Evolutionary conservation across 2,797 vertebrate genomes (phyloP).

Genomic region (Spinus olivaceus): DNA sequence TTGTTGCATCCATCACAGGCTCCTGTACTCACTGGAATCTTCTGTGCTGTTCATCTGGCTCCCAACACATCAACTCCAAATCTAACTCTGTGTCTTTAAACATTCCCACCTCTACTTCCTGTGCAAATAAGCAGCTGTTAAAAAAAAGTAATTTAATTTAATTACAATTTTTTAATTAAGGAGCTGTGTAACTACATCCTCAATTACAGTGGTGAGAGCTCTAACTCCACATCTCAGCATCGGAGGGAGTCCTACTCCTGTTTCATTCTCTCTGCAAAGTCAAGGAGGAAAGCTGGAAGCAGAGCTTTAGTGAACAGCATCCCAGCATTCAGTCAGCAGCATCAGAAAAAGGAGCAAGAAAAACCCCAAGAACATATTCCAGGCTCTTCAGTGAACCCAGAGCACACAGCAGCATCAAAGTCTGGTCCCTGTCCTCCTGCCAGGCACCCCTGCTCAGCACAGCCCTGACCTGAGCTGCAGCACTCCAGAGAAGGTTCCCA

Average conservation of each 20-base stretch:
- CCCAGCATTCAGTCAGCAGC: not conserved
- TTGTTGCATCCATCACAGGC: not conserved
- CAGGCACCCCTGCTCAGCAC: not conserved
- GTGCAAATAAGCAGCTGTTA: not conserved
- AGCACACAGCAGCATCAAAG: not conserved
- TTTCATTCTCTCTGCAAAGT: not conserved
- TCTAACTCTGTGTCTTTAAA: not conserved
- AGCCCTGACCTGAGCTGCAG: not conserved
- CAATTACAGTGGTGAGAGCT: not conserved
- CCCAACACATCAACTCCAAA: not conserved
- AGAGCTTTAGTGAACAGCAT: not conserved
- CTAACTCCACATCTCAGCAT: not conserved
- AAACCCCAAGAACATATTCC: not conserved
- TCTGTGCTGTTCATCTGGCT: not conserved
- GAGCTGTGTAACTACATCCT: not conserved
- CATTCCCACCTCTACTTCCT: not conserved
- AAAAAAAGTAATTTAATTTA: not conserved
- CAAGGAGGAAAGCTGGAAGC: not conserved
- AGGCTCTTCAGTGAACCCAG: not conserved
- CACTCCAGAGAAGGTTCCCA: not conserved
- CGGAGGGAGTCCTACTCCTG: not conserved
- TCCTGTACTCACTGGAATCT: not conserved
- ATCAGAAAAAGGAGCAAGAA: not conserved
- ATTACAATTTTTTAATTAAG: not conserved
- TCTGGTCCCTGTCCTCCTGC: not conserved